Evolutionary conservation across 92 coral and sea anemone species (phyloP).

Genomic region (Bergia sp.): DNA sequence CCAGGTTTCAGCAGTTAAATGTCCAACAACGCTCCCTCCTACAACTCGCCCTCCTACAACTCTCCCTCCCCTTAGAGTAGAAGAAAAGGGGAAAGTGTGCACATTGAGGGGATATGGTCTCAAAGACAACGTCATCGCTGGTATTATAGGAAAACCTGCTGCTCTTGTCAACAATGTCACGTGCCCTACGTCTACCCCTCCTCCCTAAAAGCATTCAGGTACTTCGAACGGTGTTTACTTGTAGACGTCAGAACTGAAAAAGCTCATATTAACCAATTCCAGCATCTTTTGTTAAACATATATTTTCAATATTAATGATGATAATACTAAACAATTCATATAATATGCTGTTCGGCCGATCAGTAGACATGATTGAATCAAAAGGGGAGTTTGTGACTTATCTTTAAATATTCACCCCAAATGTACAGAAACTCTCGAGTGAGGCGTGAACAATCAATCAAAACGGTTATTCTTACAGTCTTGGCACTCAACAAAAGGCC

Average conservation of each 20-base stretch:
- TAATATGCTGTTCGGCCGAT: too few species aligned
- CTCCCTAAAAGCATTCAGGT: not conserved
- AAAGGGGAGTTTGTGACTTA: too few species aligned
- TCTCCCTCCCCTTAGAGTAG: not conserved
- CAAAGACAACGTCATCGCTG: not conserved
- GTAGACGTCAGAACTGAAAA: not conserved
- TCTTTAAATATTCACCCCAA: too few species aligned
- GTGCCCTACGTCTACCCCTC: not conserved
- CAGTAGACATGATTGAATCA: too few species aligned
- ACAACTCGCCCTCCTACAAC: not conserved
- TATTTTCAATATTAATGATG: too few species aligned
- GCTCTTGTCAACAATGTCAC: not conserved
- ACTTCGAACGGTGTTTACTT: not conserved
- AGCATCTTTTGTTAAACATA: too few species aligned
- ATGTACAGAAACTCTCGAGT: too few species aligned
- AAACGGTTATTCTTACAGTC: too few species aligned
- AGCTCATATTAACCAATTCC: not conserved
- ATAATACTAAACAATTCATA: too few species aligned
- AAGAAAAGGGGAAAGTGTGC: not conserved
- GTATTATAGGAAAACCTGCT: not conserved
- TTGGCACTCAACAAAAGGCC: too few species aligned
- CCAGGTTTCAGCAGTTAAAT: not conserved
- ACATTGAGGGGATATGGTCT: not conserved
- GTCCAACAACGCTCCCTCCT: not conserved
- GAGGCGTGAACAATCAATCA: too few species aligned